These are phyloP conservation scores for Nemotelus pantherinus DNA, from an alignment of 2,888 invertebrate species.

Conservation along the genomic window DNA sequence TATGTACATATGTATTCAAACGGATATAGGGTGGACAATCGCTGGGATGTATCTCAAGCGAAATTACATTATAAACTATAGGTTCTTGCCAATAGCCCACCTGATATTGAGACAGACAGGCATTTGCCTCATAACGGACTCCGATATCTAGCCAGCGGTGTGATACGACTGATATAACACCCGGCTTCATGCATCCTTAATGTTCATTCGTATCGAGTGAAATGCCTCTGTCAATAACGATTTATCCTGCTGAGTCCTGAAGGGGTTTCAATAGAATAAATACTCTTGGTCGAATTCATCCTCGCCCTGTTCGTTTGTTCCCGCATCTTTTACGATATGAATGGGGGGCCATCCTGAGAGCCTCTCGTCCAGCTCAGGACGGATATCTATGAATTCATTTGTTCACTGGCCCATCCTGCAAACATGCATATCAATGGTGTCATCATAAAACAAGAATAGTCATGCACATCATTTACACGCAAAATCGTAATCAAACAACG, in stretches of 20 bases:
- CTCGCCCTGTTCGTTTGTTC: not conserved
- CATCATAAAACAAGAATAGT: conserved; percentile 30
- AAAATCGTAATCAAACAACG: conserved; percentile 31
- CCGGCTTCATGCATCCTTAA: conserved; percentile 17
- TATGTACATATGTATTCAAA: not conserved
- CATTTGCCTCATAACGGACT: not conserved
- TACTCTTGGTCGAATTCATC: conserved; percentile 37
- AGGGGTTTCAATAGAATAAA: not conserved
- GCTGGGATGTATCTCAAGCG: not conserved
- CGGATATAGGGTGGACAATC: not conserved
- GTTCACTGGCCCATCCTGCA: not conserved
- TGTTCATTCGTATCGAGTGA: conserved; percentile 3
- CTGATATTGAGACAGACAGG: not conserved
- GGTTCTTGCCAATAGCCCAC: not conserved
- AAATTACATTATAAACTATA: not conserved
- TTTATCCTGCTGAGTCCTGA: conserved; percentile 17
- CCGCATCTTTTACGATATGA: conserved; percentile 40
- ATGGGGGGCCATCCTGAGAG: conserved; percentile 1
- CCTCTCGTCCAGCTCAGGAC: not conserved
- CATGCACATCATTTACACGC: conserved; percentile 23
- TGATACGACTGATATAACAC: not conserved
- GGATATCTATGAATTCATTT: not conserved
- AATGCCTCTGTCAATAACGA: conserved; percentile 29
- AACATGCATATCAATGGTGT: conserved; percentile 17
- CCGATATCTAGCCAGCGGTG: not conserved